Evolutionary conservation across 1,140 invertebrate species (phyloP).

Genomic region (Hesperophylax magnus): DNA sequence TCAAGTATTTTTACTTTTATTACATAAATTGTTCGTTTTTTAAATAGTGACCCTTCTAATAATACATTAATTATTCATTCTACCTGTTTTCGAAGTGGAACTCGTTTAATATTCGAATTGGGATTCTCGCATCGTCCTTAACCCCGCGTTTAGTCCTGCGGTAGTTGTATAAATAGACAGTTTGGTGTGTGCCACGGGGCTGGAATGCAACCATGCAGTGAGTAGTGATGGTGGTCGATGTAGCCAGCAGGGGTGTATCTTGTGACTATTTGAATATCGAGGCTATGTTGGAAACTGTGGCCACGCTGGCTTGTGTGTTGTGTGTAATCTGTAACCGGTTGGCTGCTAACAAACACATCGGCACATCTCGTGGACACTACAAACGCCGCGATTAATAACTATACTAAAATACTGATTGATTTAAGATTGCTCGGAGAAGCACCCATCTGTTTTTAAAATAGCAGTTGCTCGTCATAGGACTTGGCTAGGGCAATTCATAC

Average conservation of each 20-base stretch:
- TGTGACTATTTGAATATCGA: no score
- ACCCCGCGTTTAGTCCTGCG: neutral
- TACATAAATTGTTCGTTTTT: no score
- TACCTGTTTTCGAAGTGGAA: neutral
- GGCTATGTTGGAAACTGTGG: no score
- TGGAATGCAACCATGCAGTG: slow-evolving; percentile 15
- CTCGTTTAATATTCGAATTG: slow-evolving; percentile 1
- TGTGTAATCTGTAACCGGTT: neutral
- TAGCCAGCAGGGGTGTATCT: no score
- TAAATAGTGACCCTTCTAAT: no score
- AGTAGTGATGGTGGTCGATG: neutral
- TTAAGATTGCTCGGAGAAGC: neutral
- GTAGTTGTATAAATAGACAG: neutral
- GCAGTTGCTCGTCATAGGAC: no score
- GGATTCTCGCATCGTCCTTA: slow-evolving; percentile 2
- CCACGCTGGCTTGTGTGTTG: neutral
- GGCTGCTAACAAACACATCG: neutral
- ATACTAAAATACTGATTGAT: neutral
- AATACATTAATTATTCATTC: neutral
- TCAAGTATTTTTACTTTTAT: no score
- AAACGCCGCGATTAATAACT: neutral
- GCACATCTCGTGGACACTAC: neutral
- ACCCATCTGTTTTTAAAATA: no score
- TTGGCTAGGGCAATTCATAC: no score
- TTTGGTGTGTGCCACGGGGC: slow-evolving; percentile 2